Base-by-base conservation (phyloP, 2,797 vertebrate genomes). In the Cyclura pinguis region DNA sequence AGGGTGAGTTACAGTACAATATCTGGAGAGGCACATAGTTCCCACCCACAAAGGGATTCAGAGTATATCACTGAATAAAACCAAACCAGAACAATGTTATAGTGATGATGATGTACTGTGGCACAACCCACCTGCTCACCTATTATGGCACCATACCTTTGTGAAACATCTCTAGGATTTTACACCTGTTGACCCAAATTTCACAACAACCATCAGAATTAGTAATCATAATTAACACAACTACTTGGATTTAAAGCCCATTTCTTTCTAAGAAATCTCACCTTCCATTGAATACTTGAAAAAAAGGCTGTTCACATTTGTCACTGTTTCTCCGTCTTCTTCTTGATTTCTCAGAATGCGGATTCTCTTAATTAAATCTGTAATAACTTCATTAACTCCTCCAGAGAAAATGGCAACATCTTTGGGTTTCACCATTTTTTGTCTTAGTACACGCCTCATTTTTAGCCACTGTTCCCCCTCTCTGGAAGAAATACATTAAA, bases 251-350 rank as follows among this genome's bases (percentile, higher is more conserved):
- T 87, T 52, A 76, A 74, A 6, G 64, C 24, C 12, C 6, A 3
- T 89, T 85, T 80, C 74, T 77, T 78, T 64, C 29, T 24, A 14
- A 20, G 1, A 50, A 77, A 78, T 69, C 96, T 96, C 93, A 99
- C 99, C 98, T 98, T 99, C 99, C 99, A 99, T 99, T 24, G 99
- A 98, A 69, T 98, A 99, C 93, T 98, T 99, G 97, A 99, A 99
- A 97, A 98, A 99, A 92, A 99, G 98, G 88, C 98, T 98, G 89
- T 99, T 99, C 89, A 99, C 93, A 78, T 99, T 98, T 94, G 92
- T 93, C 89, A 99, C 97, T 0, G 98, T 98, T 82, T 96, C 96
- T 16, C 97, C 97, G 42, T 98, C 98, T 0, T 95, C 91, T 84
- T 97, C 96, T 94, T 98, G 95, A 89, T 89, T 92, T 84, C 98